Percentiles rank a stretch among this genome's conserved stretches.
These are phyloP conservation scores for Zaprionus gabonicus DNA, from an alignment of 1,140 invertebrate genomes.

Conservation along the genomic window DNA sequence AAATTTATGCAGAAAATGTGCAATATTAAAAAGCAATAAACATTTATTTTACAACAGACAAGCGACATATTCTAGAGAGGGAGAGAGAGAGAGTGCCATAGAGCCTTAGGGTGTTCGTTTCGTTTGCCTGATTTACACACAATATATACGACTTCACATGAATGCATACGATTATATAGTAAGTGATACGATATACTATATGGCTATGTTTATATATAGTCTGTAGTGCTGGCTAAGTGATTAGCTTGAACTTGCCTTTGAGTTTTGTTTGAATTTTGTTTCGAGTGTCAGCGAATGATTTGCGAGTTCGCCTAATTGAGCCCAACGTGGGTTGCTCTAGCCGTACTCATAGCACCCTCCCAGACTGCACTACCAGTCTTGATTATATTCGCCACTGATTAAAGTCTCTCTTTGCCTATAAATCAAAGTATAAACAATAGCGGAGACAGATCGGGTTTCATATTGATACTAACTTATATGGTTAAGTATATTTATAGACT, in stretches of 20 bases:
- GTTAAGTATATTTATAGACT: constrained; percentile 22
- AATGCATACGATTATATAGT: constrained; percentile 20
- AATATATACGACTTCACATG: constrained; percentile 22
- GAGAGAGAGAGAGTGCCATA: background rate
- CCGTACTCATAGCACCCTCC: background rate
- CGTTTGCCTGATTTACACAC: constrained; percentile 48
- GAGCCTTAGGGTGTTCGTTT: constrained; percentile 5
- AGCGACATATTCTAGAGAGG: constrained; percentile 55
- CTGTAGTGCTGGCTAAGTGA: constrained; percentile 9
- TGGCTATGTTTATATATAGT: background rate
- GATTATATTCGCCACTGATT: background rate
- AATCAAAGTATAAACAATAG: background rate
- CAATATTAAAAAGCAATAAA: constrained; percentile 83
- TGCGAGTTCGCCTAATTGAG: constrained; percentile 38
- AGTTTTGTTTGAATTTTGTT: constrained; percentile 25
- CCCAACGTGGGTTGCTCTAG: constrained; percentile 29
- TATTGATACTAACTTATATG: constrained; percentile 13
- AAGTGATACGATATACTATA: constrained; percentile 6
- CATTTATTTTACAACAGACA: constrained; percentile 80
- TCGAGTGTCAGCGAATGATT: constrained; percentile 44
- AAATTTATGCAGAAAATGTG: constrained; percentile 82
- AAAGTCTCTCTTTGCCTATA: background rate
- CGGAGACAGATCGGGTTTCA: constrained; percentile 24
- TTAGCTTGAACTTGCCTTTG: constrained; percentile 41
- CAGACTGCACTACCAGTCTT: background rate